Base-by-base conservation (phyloP, 2,888 invertebrate species). In the Lottia scabra region DNA sequence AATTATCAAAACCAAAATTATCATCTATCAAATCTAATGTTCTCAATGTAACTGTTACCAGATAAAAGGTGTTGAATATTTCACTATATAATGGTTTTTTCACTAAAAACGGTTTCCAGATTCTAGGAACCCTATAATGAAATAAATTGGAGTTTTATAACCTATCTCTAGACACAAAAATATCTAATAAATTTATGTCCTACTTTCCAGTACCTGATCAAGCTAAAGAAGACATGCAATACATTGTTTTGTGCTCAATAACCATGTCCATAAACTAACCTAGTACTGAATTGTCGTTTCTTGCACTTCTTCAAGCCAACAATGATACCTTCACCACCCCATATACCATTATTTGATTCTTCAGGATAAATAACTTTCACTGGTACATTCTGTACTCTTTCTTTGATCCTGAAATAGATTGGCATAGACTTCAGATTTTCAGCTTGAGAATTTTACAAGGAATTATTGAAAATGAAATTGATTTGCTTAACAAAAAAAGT, bases 291-390 rank as follows among this genome's bases (percentile, higher is more conserved):
- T 38, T 38, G 5, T 38, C 38, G 5, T 38, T 5, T 38, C n/a
- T 67, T 73, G 68, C 77, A 83, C 74, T 94, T 94, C 85, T 93
- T 92, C 85, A 94, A 95, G 67, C 97, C 99, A 91, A 96, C 94
- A 27, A 99, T 91, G 0, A 99, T 92, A 45, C 94, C 96, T 91
- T 99, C 99, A 12, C 99, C 99, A 77, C 98, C 99, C 98, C 98
- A 99, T 78, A 99, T 91, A 45, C 98, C 98, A 64, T 93, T 85
- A 87, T 98, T 91, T 71, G 94, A 91, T 90, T 98, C 96, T 56
- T 92, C 91, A 0, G 98, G 95, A 87, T 93, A 94, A 78, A 93
- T 92, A 1, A 97, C 85, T 0, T 94, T 95, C 44, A 98, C 89
- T 8, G 89, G 87, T 27, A 82, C 81, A 78, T 89, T 87, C 74